Evolutionary conservation across 2,888 invertebrate genomes (phyloP), one percentile per base, ranked within the genome.

Genomic region (Cephus runcator): DNA sequence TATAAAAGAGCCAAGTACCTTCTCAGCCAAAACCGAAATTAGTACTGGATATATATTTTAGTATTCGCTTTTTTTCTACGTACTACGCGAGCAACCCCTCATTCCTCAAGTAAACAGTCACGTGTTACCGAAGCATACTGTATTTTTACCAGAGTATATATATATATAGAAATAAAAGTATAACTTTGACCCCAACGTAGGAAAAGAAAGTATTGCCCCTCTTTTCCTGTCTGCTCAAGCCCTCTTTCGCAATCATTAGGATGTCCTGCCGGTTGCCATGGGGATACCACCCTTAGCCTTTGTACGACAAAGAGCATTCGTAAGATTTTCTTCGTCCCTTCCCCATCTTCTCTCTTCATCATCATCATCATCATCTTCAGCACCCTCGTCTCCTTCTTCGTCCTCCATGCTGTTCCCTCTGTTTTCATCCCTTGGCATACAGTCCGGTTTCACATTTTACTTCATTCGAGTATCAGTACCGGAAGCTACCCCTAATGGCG

Each of bases 241-340:
- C 75, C 75, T 76, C 75, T 36, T 78, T 73, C 76, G 78, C 76
- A 76, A 78, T 78, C 73, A 78, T 78, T 76, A 78, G 73, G 56
- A 79, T 79, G 77, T 81, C 80, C 79, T 77, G 35, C 36, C 75
- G 78, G 83, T 85, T 83, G 80, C 84, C 79, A 84, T 83, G 84
- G 82, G 75, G 82, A 85, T 80, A 81, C 80, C 81, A 79, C 77
- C 73, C 56, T 56, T 56, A 56, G 56, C 23, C 2, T 56, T 56
- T 23, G 23, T 56, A 56, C 56, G 23, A 23, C 56, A 23, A 23
- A 56, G 56, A 23, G 23, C 56, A 56, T 56, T 23, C 56, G 56
- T 23, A 9, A 56, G 23, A 56, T 56, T 56, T 56, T 56, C 23
- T 56, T 56, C 56, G 56, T 56, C 23, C 23, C 9, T 9, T 1